phyloP scores from a whole-genome alignment of 2,113 vertebrate species.

The Egretta garzetta region DNA sequence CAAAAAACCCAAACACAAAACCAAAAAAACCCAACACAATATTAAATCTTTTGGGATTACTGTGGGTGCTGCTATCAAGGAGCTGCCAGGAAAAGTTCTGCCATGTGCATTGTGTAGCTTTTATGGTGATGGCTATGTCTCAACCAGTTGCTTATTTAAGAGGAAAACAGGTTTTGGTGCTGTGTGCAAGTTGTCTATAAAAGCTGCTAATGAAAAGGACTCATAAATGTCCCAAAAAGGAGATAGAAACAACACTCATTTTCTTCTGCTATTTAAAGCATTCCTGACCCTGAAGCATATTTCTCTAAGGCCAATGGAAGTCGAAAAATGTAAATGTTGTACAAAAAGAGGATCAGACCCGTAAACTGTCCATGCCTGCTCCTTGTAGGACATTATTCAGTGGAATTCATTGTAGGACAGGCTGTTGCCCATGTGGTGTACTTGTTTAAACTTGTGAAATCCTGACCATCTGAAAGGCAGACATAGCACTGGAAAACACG shows the following conservation, averaged over 20 bases:
- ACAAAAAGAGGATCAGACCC: neutral
- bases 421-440: neutral
- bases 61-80: neutral
- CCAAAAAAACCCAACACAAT: neutral
- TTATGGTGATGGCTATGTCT: neutral
- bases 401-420: neutral
- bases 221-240: constrained; percentile 36
- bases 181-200: neutral
- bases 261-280: constrained; percentile 11
- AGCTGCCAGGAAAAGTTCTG: neutral
- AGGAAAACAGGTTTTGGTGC: neutral
- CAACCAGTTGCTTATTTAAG: neutral
- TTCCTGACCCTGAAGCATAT: neutral
- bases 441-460: constrained; percentile 1
- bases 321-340: constrained; percentile 44
- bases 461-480: neutral
- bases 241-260: neutral
- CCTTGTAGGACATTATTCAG: neutral
- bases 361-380: neutral
- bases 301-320: neutral
- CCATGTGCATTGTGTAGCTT: neutral
- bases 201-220: neutral
- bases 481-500: neutral
- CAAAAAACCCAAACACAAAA: accelerated
- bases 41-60: neutral